phyloP scores from a whole-genome alignment of 2,113 vertebrate genomes.

The Recurvirostra avosetta region DNA sequence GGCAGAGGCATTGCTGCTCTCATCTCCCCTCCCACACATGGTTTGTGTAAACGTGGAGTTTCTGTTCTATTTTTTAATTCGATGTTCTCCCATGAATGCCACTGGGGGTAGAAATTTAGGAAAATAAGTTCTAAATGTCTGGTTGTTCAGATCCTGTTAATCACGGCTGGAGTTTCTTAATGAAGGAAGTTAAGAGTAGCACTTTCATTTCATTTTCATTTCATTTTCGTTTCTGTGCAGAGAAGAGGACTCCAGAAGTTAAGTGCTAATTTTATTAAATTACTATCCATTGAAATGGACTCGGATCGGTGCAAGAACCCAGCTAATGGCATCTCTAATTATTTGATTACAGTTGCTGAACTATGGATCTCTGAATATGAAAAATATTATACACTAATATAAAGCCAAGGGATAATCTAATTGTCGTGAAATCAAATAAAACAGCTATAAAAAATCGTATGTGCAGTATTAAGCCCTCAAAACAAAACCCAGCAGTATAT shows the following conservation, averaged over 20 bases:
- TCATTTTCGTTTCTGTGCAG: not conserved
- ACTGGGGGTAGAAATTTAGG: not conserved
- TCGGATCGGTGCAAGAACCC: not conserved
- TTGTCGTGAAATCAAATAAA: not conserved
- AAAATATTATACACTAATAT: not conserved
- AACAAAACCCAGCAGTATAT: not conserved
- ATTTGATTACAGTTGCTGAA: conserved; percentile 24
- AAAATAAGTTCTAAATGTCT: not conserved
- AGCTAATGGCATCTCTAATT: conserved; percentile 16
- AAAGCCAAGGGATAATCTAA: conserved; percentile 6
- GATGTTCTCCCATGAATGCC: not conserved
- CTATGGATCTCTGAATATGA: not conserved
- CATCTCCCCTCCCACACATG: not conserved
- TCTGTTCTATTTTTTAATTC: not conserved
- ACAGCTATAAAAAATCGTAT: not conserved
- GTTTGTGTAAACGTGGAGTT: not conserved
- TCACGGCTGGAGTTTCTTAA: not conserved
- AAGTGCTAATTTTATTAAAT: not conserved
- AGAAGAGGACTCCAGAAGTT: not conserved
- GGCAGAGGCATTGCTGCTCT: not conserved
- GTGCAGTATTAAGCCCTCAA: not conserved
- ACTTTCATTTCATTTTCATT: not conserved
- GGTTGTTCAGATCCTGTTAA: not conserved
- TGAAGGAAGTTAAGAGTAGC: not conserved
- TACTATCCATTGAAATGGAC: conserved; percentile 5